Percentiles rank a stretch among this genome's conserved stretches.
Conservation (phyloP, 2,888 invertebrate species). For the Ischnus inquisitorius region DNA sequence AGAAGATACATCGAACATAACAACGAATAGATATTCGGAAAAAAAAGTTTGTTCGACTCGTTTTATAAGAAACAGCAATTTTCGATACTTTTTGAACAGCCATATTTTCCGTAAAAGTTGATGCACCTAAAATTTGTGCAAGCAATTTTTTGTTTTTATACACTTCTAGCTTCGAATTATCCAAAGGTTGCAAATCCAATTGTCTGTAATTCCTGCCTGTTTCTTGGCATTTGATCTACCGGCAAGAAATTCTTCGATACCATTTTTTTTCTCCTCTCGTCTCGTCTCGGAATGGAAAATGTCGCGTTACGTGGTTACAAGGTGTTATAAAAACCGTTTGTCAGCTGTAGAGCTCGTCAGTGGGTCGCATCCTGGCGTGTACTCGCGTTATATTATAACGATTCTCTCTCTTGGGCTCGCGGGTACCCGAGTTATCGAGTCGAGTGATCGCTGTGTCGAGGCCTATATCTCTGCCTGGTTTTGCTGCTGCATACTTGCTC, state of each 20-base stretch:
- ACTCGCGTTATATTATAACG: conserved; percentile 52
- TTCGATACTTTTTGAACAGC: no score
- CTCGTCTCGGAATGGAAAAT: conserved; percentile 12
- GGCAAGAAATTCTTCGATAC: conserved; percentile 9
- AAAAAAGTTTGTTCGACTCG: no score
- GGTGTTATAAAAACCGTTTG: conserved; percentile 52
- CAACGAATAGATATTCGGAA: no score
- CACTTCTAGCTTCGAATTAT: background rate
- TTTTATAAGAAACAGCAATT: no score
- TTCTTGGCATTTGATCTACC: conserved; percentile 4
- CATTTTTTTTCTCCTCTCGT: conserved; percentile 3
- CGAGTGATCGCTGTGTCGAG: conserved; percentile 64
- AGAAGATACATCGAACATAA: no score
- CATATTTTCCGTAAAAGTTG: no score
- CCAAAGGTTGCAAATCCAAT: conserved; percentile 2
- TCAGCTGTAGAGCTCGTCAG: conserved; percentile 61
- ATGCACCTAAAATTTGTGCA: no score
- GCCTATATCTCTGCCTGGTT: conserved; percentile 42
- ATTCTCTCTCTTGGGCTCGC: conserved; percentile 53
- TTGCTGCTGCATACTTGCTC: conserved; percentile 43
- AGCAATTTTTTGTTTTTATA: background rate
- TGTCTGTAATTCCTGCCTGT: background rate
- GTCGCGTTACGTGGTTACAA: background rate
- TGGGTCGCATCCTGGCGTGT: conserved; percentile 66
- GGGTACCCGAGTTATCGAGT: conserved; percentile 61